phyloP scores from a whole-genome alignment of 1,140 invertebrate genomes.

The Bombus affinis region DNA sequence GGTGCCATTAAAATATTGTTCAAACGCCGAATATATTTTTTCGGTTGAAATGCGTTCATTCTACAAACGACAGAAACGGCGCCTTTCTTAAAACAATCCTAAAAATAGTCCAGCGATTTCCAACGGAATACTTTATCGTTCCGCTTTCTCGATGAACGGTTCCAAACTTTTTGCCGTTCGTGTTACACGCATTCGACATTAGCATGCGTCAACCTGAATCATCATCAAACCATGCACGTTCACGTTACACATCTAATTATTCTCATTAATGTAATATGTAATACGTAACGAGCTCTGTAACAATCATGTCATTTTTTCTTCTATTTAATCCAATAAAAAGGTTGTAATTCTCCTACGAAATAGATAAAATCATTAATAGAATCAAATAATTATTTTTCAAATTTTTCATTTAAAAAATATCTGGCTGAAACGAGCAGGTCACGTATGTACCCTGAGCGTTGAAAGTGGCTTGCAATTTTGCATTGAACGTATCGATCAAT shows the following conservation, averaged over 20 bases:
- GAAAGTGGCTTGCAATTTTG: conserved; percentile 19
- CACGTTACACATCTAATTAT: not conserved
- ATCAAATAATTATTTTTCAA: not conserved
- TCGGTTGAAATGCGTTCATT: conserved; percentile 2
- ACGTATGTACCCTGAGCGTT: not conserved
- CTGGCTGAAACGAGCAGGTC: not conserved
- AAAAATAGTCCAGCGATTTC: conserved; percentile 25
- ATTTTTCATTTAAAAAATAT: not conserved
- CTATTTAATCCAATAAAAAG: not conserved
- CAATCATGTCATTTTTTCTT: not conserved
- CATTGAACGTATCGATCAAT: conserved; percentile 37
- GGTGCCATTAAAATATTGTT: conserved; percentile 43
- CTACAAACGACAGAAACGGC: not conserved
- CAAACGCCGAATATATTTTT: conserved; percentile 21
- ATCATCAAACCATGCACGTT: not conserved
- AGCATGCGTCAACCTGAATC: conserved; percentile 5
- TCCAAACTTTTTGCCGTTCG: not conserved
- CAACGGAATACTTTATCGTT: conserved; percentile 8
- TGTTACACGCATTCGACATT: not conserved
- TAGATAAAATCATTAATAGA: not conserved
- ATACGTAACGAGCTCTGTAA: not conserved
- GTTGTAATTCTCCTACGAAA: not conserved
- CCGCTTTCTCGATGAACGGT: not conserved
- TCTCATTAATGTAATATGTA: not conserved
- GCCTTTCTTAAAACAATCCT: conserved; percentile 21